phyloP scores from a whole-genome alignment of 2,888 invertebrate species.

The Hirtodrosophila duncani region DNA sequence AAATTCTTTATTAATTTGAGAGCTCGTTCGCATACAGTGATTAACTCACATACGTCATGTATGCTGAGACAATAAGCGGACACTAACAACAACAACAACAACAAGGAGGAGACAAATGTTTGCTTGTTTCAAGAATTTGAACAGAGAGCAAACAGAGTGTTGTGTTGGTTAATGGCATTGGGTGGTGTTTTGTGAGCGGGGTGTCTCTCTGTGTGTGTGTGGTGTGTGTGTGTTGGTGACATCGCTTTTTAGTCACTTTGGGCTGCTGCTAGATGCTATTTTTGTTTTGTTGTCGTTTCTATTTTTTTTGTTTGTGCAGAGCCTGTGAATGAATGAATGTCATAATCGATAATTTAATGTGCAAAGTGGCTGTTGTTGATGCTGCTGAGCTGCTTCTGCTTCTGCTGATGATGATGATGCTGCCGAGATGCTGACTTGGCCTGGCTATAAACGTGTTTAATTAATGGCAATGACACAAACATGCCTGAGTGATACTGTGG shows the following conservation, averaged over 20 bases:
- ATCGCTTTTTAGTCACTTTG: constrained; percentile 6
- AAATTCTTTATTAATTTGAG: too few species aligned
- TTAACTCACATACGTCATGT: too few species aligned
- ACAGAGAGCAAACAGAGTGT: too few species aligned
- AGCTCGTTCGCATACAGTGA: too few species aligned
- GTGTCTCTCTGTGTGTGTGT: background rate
- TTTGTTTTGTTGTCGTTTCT: constrained; percentile 35
- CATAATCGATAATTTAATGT: constrained; percentile 71
- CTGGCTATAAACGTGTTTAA: constrained; percentile 64
- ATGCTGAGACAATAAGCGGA: too few species aligned
- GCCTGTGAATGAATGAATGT: constrained; percentile 62
- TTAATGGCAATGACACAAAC: constrained; percentile 63
- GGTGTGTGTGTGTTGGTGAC: too few species aligned
- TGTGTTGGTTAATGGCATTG: background rate
- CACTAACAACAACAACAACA: too few species aligned
- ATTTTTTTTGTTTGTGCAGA: constrained; percentile 31
- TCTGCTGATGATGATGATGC: constrained; percentile 1
- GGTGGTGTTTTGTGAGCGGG: background rate
- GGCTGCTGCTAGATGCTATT: constrained; percentile 49
- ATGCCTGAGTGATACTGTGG: constrained; percentile 25
- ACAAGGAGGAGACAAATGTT: too few species aligned
- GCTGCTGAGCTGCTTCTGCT: constrained; percentile 9
- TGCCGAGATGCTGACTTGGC: constrained; percentile 12
- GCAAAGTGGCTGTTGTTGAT: constrained; percentile 40
- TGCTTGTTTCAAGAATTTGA: too few species aligned